These are phyloP conservation scores for Penaeus indicus DNA, from an alignment of 1,140 invertebrate species.

Conservation along the genomic window DNA sequence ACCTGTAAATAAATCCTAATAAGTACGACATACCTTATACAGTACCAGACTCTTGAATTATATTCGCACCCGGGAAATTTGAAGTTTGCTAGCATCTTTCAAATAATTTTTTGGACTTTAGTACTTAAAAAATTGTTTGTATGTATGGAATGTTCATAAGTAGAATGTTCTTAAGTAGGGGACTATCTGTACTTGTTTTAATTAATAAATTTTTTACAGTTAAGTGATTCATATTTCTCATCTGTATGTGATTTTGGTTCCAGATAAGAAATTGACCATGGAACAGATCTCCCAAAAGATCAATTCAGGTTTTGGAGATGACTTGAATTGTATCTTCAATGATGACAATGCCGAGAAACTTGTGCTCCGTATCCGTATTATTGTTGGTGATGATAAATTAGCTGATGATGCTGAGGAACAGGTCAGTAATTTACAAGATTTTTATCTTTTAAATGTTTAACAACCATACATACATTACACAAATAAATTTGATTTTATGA, in stretches of 20 bases:
- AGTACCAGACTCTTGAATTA: too few species aligned
- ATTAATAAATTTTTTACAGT: too few species aligned
- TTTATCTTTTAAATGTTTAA: neutral
- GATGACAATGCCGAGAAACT: conserved; percentile 99
- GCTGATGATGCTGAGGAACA: conserved; percentile 86
- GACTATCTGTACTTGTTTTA: too few species aligned
- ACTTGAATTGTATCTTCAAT: conserved; percentile 99
- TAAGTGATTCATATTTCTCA: neutral
- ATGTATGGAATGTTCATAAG: too few species aligned
- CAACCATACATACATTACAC: neutral
- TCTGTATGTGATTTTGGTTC: conserved; percentile 46
- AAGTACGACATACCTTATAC: too few species aligned
- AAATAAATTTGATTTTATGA: neutral
- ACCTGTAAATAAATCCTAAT: too few species aligned
- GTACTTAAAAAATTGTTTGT: too few species aligned
- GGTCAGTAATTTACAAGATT: conserved; percentile 32
- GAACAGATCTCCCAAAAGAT: conserved; percentile 99
- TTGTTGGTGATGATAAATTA: conserved; percentile 96
- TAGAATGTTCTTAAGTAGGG: too few species aligned
- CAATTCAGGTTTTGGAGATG: conserved; percentile 98
- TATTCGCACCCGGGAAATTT: too few species aligned
- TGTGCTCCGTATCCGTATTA: conserved; percentile 96
- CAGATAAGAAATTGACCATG: conserved; percentile 99
- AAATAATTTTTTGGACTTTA: too few species aligned
- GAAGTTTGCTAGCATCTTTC: too few species aligned